phyloP scores from a whole-genome alignment of 2,113 vertebrate genomes.

The Plotosus lineatus region DNA sequence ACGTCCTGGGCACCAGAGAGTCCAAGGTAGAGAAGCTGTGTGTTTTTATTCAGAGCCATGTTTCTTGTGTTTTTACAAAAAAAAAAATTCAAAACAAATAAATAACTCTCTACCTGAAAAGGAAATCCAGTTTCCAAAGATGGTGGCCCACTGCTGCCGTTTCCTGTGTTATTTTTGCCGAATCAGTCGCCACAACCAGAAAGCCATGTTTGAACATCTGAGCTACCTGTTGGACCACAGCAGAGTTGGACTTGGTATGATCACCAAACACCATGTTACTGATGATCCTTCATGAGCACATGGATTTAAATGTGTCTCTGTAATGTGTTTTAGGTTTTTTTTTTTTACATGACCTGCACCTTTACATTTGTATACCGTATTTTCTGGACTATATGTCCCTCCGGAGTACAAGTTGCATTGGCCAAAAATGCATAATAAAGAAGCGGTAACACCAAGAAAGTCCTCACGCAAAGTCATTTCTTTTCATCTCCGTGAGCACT shows the following conservation, averaged over 20 bases:
- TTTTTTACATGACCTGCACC: neutral
- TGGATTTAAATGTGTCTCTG: neutral
- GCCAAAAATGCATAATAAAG: too few relatives aligned
- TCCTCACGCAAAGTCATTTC: too few relatives aligned
- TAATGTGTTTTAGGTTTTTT: neutral
- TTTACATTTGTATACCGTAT: too few relatives aligned
- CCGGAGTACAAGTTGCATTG: too few relatives aligned
- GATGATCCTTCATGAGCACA: neutral
- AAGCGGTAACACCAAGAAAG: too few relatives aligned
- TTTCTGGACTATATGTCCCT: too few relatives aligned
- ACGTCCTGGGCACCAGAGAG: constrained; percentile 87
- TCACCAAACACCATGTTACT: neutral
- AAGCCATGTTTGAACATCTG: constrained; percentile 95
- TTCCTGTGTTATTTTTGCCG: constrained; percentile 97
- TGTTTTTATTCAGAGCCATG: neutral
- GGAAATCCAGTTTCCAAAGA: constrained; percentile 94
- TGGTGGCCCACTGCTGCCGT: constrained; percentile 96
- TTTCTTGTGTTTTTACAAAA: too few relatives aligned
- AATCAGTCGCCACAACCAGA: constrained; percentile 94
- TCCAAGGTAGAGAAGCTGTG: constrained; percentile 86
- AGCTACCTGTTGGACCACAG: constrained; percentile 94
- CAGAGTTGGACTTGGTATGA: constrained; percentile 85
- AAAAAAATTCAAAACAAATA: too few relatives aligned
- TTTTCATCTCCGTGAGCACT: too few relatives aligned
- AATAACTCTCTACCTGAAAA: constrained; percentile 54